These are phyloP conservation scores for Cryptops parisi DNA, from an alignment of 2,888 invertebrate genomes.

Conservation along the genomic window DNA sequence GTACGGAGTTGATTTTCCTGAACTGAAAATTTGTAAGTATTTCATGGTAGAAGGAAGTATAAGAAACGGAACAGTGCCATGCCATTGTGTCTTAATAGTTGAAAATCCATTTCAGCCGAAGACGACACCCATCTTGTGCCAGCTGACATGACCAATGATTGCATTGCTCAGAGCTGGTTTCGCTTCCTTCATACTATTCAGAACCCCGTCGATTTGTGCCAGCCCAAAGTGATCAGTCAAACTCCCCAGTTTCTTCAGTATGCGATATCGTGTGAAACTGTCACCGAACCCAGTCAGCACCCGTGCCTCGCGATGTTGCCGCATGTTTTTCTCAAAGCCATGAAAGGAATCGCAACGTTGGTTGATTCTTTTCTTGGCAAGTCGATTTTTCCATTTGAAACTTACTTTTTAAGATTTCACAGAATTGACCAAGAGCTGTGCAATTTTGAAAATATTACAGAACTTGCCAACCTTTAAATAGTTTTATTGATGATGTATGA, in stretches of 20 bases:
- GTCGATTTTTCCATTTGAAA: conserved; percentile 1
- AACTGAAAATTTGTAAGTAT: conserved; percentile 27
- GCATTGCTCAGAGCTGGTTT: conserved; percentile 91
- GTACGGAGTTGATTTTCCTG: conserved; percentile 49
- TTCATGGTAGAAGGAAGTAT: background rate
- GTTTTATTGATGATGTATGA: no score
- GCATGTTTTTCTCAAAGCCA: conserved; percentile 79
- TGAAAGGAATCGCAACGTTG: conserved; percentile 80
- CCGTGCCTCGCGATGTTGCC: conserved; percentile 71
- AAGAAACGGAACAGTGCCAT: no score
- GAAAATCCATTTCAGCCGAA: conserved; percentile 45
- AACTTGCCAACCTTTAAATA: no score
- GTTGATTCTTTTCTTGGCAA: conserved; percentile 89
- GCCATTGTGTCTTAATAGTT: conserved; percentile 3
- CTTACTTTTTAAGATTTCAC: background rate
- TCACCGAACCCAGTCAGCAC: conserved; percentile 78
- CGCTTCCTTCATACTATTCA: conserved; percentile 85
- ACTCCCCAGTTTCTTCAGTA: conserved; percentile 64
- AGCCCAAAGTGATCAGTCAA: conserved; percentile 60
- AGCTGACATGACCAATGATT: conserved; percentile 68
- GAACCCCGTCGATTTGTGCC: conserved; percentile 82
- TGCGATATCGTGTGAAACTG: conserved; percentile 57
- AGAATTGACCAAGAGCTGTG: background rate
- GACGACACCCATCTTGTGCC: conserved; percentile 74
- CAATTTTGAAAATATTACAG: no score